Evolutionary conservation across 2,797 vertebrate genomes (phyloP).

Genomic region (Schizothorax lantsangensis): DNA sequence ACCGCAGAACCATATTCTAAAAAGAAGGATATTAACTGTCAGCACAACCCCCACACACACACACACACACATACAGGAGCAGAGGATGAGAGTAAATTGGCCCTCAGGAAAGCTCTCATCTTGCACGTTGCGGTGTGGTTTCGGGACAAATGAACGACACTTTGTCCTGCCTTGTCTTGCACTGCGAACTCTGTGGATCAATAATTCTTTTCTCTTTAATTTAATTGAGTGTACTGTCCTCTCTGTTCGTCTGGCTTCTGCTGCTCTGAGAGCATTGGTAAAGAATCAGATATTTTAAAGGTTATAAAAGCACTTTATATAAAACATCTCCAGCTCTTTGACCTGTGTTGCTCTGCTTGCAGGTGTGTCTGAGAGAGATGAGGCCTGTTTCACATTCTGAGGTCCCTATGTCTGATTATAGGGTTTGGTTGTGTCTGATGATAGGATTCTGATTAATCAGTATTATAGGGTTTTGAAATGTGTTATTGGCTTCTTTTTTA

Average conservation of each 20-base stretch:
- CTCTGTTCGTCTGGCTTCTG: conserved; percentile 4
- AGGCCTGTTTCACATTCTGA: neutral
- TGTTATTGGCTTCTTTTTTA: neutral
- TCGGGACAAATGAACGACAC: conserved; percentile 41
- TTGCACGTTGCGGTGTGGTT: conserved; percentile 37
- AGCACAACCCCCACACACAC: conserved; percentile 34
- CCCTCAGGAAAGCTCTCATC: conserved; percentile 49
- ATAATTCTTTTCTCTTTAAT: conserved; percentile 37
- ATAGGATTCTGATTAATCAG: neutral
- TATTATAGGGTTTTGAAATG: neutral
- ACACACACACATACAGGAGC: conserved; percentile 6
- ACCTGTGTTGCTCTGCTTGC: neutral
- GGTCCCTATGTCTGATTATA: neutral
- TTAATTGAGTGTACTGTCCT: conserved; percentile 42
- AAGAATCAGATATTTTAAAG: conserved; percentile 45
- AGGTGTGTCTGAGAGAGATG: neutral
- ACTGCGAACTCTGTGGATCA: conserved; percentile 31
- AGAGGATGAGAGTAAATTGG: conserved; percentile 57
- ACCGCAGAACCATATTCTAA: conserved; percentile 57
- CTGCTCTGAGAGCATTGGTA: conserved; percentile 4
- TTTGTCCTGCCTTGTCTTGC: conserved; percentile 18
- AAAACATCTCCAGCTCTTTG: neutral
- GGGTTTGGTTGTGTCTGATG: neutral
- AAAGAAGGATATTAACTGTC: conserved; percentile 60
- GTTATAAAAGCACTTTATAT: conserved; percentile 31